Conservation (phyloP, 2,888 invertebrate genomes). For the Parnassius apollo region DNA sequence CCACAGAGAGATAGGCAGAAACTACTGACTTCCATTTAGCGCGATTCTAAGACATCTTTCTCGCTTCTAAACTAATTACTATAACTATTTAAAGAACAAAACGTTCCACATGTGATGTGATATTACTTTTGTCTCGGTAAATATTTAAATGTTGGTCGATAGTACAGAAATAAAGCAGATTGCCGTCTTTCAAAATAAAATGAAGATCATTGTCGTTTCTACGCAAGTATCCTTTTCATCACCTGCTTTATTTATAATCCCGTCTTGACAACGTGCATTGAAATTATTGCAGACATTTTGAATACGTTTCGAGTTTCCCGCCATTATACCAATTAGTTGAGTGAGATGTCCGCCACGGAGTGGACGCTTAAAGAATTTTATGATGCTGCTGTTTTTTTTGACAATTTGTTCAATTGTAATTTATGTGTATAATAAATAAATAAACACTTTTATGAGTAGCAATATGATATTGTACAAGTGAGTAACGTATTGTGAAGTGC, state of each 20-base stretch:
- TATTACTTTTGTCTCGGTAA: neutral
- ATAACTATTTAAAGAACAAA: no score
- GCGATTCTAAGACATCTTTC: no score
- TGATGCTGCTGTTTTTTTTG: conserved; percentile 42
- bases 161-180: conserved; percentile 38
- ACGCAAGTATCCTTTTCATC: conserved; percentile 75
- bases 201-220: conserved; percentile 70
- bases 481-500: neutral
- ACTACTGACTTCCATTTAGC: no score
- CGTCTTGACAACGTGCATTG: conserved; percentile 63
- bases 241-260: conserved; percentile 73
- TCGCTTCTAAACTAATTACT: no score
- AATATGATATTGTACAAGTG: neutral
- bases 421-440: neutral
- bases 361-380: conserved; percentile 68
- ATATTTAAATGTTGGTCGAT: conserved; percentile 13
- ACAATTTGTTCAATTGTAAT: neutral
- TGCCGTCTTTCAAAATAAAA: conserved; percentile 53
- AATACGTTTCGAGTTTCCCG: conserved; percentile 66
- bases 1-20: no score
- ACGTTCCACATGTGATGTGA: no score
- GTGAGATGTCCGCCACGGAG: conserved; percentile 73
- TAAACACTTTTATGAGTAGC: conserved; percentile 5
- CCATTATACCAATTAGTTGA: conserved; percentile 79
- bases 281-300: conserved; percentile 72